A percentile compares a stretch with the other conserved stretches of the same genome.
Evolutionary conservation across 2,888 invertebrate genomes (phyloP).

Genomic region (Oscheius onirici): DNA sequence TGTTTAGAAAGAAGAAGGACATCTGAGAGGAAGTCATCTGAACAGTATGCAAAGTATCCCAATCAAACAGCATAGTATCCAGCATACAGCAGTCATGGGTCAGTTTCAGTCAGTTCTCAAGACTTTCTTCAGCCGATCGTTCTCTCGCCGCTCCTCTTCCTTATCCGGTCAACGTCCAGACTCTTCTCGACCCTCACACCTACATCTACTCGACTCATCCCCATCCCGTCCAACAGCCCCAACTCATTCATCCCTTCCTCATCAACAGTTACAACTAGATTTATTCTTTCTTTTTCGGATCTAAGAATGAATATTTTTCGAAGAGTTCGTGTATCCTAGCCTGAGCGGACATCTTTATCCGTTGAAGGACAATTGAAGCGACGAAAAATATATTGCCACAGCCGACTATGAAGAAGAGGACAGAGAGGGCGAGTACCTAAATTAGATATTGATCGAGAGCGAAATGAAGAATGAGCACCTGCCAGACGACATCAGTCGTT

Average conservation of each 20-base stretch:
- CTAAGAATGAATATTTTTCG: conserved; percentile 21
- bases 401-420: conserved; percentile 35
- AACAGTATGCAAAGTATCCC: not conserved
- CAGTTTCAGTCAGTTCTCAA: not conserved
- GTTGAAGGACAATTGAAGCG: not conserved
- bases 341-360: conserved; percentile 15
- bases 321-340: conserved; percentile 10
- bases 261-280: conserved; percentile 7
- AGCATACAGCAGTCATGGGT: not conserved
- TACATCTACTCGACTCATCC: conserved; percentile 38
- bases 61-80: not conserved
- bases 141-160: conserved; percentile 31
- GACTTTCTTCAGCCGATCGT: conserved; percentile 16
- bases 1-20: conserved; percentile 10
- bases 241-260: conserved; percentile 1
- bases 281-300: conserved; percentile 5
- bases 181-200: conserved; percentile 46
- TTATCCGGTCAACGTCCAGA: conserved; percentile 44
- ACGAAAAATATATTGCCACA: conserved; percentile 41
- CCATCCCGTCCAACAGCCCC: conserved; percentile 8
- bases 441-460: not conserved
- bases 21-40: not conserved
- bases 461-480: conserved; percentile 22
- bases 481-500: conserved; percentile 34
- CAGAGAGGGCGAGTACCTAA: conserved; percentile 36